Conservation (phyloP, 2,797 vertebrate species). For the Uromys caudimaculatus region DNA sequence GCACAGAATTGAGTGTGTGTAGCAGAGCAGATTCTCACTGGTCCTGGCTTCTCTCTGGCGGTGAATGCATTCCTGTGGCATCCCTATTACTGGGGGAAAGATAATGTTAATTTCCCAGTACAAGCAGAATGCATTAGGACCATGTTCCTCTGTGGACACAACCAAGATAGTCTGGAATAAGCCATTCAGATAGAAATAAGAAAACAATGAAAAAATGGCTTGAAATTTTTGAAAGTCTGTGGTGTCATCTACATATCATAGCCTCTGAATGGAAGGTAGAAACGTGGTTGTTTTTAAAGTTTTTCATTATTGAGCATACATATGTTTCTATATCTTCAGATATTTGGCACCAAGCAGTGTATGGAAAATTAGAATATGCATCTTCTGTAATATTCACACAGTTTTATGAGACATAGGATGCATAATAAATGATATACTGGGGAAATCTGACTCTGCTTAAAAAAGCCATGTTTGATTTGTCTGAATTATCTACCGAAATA, state of each 20-base stretch:
- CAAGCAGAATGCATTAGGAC: background rate
- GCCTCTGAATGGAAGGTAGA: background rate
- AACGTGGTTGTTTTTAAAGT: background rate
- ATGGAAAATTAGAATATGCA: conserved; percentile 38
- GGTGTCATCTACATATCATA: background rate
- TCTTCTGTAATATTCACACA: conserved; percentile 9
- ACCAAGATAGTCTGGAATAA: background rate
- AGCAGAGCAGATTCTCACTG: conserved; percentile 66
- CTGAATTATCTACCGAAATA: background rate
- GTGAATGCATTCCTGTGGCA: background rate
- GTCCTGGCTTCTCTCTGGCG: conserved; percentile 51
- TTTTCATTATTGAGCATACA: background rate
- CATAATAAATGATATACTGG: background rate
- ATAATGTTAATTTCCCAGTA: background rate
- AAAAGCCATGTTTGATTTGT: background rate
- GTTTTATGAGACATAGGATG: background rate
- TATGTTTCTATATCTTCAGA: background rate
- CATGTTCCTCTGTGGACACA: background rate
- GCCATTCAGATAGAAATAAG: conserved; percentile 31
- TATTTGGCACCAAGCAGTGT: conserved; percentile 4
- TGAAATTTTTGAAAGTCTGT: background rate
- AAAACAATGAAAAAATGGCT: background rate
- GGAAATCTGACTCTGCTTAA: background rate
- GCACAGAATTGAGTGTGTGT: conserved; percentile 63
- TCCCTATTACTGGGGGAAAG: background rate